Evolutionary conservation across 2,888 invertebrate species (phyloP).

Genomic region (Melipona beecheii): DNA sequence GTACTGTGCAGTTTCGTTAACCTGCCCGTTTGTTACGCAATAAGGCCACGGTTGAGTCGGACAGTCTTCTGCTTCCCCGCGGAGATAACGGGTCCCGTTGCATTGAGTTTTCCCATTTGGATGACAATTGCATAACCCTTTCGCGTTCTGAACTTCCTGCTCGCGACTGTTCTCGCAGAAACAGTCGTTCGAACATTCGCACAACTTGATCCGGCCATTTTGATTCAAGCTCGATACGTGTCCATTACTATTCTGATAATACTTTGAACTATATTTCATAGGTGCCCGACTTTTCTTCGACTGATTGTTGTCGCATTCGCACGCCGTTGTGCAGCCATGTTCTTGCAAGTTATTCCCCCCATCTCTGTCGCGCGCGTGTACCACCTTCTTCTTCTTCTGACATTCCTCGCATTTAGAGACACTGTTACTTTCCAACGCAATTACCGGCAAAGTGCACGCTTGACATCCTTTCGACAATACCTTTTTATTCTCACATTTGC

Average conservation of each 20-base stretch:
- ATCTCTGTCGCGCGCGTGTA: conserved; percentile 16
- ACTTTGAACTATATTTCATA: conserved; percentile 28
- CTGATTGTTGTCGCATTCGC: conserved; percentile 44
- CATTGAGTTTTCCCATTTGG: conserved; percentile 33
- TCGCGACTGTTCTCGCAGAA: conserved; percentile 61
- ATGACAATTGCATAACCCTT: conserved; percentile 30
- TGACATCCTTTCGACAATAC: conserved; percentile 42
- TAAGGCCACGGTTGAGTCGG: conserved; percentile 42
- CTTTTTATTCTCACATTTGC: conserved; percentile 9
- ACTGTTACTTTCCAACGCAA: neutral
- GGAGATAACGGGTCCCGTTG: conserved; percentile 37
- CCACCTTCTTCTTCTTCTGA: conserved; percentile 55
- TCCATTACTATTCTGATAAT: conserved; percentile 30
- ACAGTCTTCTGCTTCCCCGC: conserved; percentile 42
- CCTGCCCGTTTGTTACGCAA: conserved; percentile 36
- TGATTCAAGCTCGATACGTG: conserved; percentile 33
- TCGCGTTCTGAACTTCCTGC: conserved; percentile 18
- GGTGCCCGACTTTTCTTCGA: conserved; percentile 16
- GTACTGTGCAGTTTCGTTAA: conserved; percentile 39
- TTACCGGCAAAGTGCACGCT: conserved; percentile 36
- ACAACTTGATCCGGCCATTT: conserved; percentile 43
- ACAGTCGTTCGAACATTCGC: conserved; percentile 65
- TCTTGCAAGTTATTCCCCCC: conserved; percentile 10
- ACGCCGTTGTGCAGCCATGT: conserved; percentile 21
- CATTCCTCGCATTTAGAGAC: conserved; percentile 45